Base-by-base conservation (phyloP, 2,888 invertebrate species). In the Lapara coniferarum region DNA sequence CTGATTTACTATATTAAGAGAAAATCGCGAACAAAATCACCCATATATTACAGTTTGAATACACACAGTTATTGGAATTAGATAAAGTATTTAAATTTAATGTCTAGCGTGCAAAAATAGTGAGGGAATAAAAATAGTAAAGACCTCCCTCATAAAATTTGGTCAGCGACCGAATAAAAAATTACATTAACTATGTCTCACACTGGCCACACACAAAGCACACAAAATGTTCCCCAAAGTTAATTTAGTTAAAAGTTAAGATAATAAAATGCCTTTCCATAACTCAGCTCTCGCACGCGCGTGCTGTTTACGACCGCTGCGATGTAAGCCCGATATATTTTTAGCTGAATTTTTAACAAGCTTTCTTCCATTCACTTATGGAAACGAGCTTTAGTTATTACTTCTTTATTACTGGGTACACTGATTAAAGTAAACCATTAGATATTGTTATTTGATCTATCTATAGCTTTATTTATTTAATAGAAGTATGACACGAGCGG, bases 321-420 rank as follows among this genome's bases (percentile, higher is more conserved):
- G 46, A 63, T 63, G 46, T 49, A 63, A 49, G 49, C 13, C 13
- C 63, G 19, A 63, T 63, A 49, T 63, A 63, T 63, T 63, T 37
- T 63, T 19, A 63, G 49, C 49, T 63, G 63, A 63, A 63, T 49
- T 63, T 63, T 63, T 63, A 63, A 63, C 63, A 63, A 63, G 49
- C 63, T 63, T 63, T 13, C 63, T 63, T 63, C 16, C 63, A 63
- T 63, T 63, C 46, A 63, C 46, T 63, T 63, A 49, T 63, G 57
- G 30, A 63, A 19, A 55, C 19, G 19, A 46, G 19, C 46, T 63
- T 49, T 49, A 19, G 19, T 63, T 49, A 63, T 63, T 49, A 46
- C 63, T 46, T 63, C 63, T 49, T 46, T 46, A 46, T 44, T 46
- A 19, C 19, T 4, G 10, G 6, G 49, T 19, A 46, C 63, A 44